These are phyloP conservation scores for Cottus gobio DNA, from an alignment of 2,113 vertebrate genomes.

Conservation along the genomic window DNA sequence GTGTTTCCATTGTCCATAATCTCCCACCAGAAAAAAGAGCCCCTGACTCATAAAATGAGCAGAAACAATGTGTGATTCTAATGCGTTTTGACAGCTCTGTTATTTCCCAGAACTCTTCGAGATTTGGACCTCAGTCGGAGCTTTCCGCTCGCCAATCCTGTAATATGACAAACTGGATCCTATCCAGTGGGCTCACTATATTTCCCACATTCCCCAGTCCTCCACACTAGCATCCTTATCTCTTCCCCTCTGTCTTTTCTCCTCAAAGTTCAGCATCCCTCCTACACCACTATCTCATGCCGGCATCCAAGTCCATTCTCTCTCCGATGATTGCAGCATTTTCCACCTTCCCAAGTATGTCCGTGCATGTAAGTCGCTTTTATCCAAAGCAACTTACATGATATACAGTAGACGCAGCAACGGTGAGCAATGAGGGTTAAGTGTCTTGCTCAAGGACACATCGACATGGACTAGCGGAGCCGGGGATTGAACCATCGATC, in stretches of 20 bases:
- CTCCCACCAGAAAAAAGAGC: not conserved
- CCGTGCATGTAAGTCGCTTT: no score
- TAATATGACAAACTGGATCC: conserved; percentile 10
- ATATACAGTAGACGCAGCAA: no score
- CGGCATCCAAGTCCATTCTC: not conserved
- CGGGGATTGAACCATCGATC: no score
- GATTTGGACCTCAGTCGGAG: conserved; percentile 11
- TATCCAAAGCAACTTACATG: no score
- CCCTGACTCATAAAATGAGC: conserved; percentile 24
- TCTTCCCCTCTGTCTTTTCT: conserved; percentile 2
- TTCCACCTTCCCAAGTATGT: not conserved
- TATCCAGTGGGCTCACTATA: not conserved
- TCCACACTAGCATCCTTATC: not conserved
- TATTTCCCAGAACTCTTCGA: conserved; percentile 21
- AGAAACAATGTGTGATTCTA: conserved; percentile 28
- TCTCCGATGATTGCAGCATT: conserved; percentile 29
- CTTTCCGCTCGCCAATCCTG: not conserved
- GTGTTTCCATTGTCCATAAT: conserved; percentile 35
- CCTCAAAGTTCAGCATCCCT: not conserved
- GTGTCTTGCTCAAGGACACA: no score
- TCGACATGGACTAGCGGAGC: no score
- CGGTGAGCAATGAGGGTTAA: no score
- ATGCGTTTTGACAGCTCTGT: conserved; percentile 33
- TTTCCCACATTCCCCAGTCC: conserved; percentile 16
- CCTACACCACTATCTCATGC: conserved; percentile 4